Base-by-base conservation (phyloP, 2,888 invertebrate genomes). In the Ormyrus nitidulus region DNA sequence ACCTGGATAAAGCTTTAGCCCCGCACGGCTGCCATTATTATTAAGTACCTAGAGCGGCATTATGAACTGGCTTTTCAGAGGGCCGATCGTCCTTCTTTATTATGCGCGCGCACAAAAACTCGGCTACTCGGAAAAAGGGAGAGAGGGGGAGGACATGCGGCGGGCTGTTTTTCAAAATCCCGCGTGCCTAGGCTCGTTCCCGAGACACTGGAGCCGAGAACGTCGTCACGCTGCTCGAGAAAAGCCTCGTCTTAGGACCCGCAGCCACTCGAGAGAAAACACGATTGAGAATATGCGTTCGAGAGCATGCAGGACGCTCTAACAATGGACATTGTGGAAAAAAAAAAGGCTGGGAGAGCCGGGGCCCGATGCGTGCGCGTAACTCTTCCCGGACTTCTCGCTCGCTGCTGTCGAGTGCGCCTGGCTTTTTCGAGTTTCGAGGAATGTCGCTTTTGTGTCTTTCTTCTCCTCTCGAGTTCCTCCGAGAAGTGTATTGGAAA, bases 1-100 rank as follows among this genome's bases (percentile, higher is more conserved):
- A 78, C 77, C 77, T 78, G 77, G 53, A 77, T 71, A 71, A 62
- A 64, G 13, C 48, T 65, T 34, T 59, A 66, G 65, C 72, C 66
- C 68, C 56, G 61, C 54, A 72, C 59, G 68, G 54, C 72, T 19
- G 5, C 54, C 48, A 65, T 77, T 71, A 77, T 66, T 77, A 78
- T 72, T 72, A 78, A 78, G 64, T 78, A 66, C 72, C 77, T 72
- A 72, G 51, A 11, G 58, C 66, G 54, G 77, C 54, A 78, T 78
- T 78, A 72, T 77, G 59, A 59, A 77, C 65, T 59, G 53, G 71
- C 61, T 56, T 69, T 69, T 70, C 51, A 68, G 54, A 34, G 34
- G 34, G 34, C 34, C 34, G 34, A 34, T 34, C 46, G 61, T 46
- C 53, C 48, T 56, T 61, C n/a, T 75, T 44, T 7, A 8, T 59